Evolutionary conservation across 2,113 vertebrate species (phyloP).

Genomic region (Planiliza haematocheilus): DNA sequence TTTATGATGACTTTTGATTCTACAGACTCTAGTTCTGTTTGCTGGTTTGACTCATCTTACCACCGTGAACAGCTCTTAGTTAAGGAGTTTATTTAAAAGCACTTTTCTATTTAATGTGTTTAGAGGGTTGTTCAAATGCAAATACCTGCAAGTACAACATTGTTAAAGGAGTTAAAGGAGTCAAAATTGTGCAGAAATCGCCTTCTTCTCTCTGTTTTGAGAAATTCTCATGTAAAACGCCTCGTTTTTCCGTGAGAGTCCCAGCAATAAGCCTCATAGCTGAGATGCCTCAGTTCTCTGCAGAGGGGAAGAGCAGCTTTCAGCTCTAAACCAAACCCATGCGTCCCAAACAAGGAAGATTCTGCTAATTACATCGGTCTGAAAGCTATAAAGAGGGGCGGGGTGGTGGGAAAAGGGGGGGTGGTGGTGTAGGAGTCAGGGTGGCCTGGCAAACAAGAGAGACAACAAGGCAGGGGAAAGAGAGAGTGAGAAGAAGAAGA

Average conservation of each 20-base stretch:
- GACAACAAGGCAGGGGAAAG: not conserved
- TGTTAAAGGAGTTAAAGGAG: too few species aligned
- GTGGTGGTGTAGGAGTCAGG: not conserved
- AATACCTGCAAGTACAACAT: too few species aligned
- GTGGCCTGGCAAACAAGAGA: conserved; percentile 47
- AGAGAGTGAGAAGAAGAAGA: not conserved
- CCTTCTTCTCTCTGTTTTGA: not conserved
- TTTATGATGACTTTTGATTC: too few species aligned
- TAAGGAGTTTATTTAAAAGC: conserved; percentile 49
- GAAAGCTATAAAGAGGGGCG: conserved; percentile 49
- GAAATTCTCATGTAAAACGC: conserved; percentile 5
- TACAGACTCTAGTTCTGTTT: too few species aligned
- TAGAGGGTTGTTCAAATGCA: not conserved
- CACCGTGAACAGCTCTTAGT: conserved; percentile 30
- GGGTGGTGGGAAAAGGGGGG: not conserved
- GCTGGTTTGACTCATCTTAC: conserved; percentile 22
- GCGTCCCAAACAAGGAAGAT: conserved; percentile 38
- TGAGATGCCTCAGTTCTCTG: conserved; percentile 43
- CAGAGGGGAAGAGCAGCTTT: conserved; percentile 27
- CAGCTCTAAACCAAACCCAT: conserved; percentile 51
- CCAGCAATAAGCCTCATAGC: conserved; percentile 26
- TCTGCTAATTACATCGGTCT: conserved; percentile 64
- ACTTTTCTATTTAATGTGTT: conserved; percentile 5
- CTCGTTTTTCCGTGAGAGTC: not conserved
- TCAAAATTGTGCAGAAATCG: not conserved